A percentile compares a stretch with the other conserved stretches of the same genome.
Conservation (phyloP, 2,113 vertebrate species). For the Myiopsitta monachus region DNA sequence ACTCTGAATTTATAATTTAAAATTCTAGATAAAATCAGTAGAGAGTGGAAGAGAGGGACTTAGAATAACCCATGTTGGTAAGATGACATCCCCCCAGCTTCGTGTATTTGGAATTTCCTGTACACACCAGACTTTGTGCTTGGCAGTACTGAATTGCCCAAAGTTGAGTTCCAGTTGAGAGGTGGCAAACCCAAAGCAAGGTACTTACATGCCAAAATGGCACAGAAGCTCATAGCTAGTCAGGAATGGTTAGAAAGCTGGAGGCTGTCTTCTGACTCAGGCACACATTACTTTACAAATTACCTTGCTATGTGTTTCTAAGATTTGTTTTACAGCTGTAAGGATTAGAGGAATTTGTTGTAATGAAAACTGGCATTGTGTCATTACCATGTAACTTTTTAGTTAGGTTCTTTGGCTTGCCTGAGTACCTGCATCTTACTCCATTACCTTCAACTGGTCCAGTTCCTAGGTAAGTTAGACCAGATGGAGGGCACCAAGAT, state of each 20-base stretch:
- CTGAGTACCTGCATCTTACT: neutral
- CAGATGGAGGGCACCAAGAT: neutral
- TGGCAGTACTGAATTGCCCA: neutral
- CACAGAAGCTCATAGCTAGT: neutral
- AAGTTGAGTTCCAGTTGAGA: neutral
- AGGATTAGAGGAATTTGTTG: conserved; percentile 52
- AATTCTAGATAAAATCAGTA: neutral
- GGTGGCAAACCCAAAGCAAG: neutral
- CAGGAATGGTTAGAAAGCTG: neutral
- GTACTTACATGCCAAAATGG: neutral
- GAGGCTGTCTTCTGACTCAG: conserved; percentile 25
- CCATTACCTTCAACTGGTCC: neutral
- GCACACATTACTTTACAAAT: conserved; percentile 28
- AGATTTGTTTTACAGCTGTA: conserved; percentile 33
- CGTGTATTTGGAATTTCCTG: neutral
- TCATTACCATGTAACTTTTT: neutral
- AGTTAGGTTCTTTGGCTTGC: conserved; percentile 3
- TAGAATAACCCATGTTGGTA: neutral
- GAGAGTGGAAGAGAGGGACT: neutral
- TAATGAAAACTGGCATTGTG: conserved; percentile 31
- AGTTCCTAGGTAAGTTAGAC: neutral
- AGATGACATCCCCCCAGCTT: neutral
- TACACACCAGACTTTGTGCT: neutral
- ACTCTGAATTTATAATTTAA: neutral
- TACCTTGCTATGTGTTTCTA: conserved; percentile 17